phyloP scores from a whole-genome alignment of 2,888 invertebrate species.

The Epistrophella euchroma region DNA sequence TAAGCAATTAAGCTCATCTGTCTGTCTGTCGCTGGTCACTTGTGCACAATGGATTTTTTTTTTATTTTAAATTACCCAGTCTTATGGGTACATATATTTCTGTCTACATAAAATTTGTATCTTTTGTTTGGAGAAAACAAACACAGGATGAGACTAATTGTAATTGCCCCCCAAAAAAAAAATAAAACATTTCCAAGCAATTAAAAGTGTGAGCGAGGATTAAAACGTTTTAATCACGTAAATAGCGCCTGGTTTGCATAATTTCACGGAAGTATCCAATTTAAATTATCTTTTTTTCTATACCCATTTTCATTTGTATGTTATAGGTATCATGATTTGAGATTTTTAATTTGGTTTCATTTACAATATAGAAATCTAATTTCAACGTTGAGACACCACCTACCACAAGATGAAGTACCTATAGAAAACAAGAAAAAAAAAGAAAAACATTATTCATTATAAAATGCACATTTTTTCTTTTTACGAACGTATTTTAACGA shows the following conservation, averaged over 20 bases:
- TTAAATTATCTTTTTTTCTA: slow-evolving; percentile 31
- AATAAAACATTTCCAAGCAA: slow-evolving; percentile 64
- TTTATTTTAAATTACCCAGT: slow-evolving; percentile 24
- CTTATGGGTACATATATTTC: background rate
- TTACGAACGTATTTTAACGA: background rate
- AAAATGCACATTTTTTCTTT: slow-evolving; percentile 12
- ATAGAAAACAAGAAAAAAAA: background rate
- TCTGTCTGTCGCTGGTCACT: slow-evolving; percentile 41
- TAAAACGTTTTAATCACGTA: slow-evolving; percentile 27
- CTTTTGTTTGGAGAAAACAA: slow-evolving; percentile 61
- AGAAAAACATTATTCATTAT: slow-evolving; percentile 27
- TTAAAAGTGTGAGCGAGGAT: slow-evolving; percentile 45
- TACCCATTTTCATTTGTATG: background rate
- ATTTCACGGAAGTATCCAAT: slow-evolving; percentile 71
- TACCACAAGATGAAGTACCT: slow-evolving; percentile 7
- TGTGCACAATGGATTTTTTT: slow-evolving; percentile 1
- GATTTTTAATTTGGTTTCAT: slow-evolving; percentile 68
- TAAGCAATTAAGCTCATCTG: slow-evolving; percentile 72
- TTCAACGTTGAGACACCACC: background rate
- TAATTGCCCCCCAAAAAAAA: slow-evolving; percentile 44
- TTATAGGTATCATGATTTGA: slow-evolving; percentile 53
- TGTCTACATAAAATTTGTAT: slow-evolving; percentile 2
- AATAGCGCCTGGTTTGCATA: slow-evolving; percentile 69
- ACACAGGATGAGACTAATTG: slow-evolving; percentile 74
- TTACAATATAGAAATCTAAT: slow-evolving; percentile 62